These are phyloP conservation scores for Sterna hirundo DNA, from an alignment of 2,113 vertebrate genomes.

Conservation along the genomic window DNA sequence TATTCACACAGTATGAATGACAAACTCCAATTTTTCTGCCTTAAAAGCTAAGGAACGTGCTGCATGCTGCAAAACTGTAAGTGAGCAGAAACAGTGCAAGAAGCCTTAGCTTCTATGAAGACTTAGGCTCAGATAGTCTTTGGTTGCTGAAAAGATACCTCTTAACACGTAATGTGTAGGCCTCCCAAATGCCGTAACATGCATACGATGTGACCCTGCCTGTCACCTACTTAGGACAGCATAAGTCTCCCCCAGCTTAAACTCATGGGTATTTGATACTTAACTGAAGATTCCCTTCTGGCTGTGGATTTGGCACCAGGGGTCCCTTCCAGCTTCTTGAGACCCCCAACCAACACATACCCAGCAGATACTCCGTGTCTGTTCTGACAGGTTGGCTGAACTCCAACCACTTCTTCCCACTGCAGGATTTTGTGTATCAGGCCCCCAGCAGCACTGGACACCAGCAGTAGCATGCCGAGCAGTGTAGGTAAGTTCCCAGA, in stretches of 20 bases:
- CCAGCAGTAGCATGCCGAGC: neutral
- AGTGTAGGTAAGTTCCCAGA: neutral
- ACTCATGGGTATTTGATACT: neutral
- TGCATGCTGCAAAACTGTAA: neutral
- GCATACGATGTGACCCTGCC: neutral
- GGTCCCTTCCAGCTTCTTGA: neutral
- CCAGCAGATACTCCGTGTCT: neutral
- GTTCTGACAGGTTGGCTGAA: neutral
- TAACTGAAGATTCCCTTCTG: neutral
- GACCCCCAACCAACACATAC: accelerated
- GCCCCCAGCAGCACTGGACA: neutral
- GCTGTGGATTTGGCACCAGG: neutral
- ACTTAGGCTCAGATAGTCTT: neutral
- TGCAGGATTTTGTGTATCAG: neutral
- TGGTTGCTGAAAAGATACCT: neutral
- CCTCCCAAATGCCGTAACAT: neutral
- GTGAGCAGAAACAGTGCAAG: neutral
- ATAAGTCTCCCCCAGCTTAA: neutral
- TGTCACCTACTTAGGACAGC: neutral
- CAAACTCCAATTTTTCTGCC: neutral
- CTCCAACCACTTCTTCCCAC: neutral
- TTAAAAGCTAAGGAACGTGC: constrained; percentile 1
- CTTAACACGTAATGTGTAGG: neutral
- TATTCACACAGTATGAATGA: neutral
- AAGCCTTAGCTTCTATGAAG: neutral